Base-by-base conservation (phyloP, 92 coral and sea anemone genomes). In the Parazoanthus atlanticus region DNA sequence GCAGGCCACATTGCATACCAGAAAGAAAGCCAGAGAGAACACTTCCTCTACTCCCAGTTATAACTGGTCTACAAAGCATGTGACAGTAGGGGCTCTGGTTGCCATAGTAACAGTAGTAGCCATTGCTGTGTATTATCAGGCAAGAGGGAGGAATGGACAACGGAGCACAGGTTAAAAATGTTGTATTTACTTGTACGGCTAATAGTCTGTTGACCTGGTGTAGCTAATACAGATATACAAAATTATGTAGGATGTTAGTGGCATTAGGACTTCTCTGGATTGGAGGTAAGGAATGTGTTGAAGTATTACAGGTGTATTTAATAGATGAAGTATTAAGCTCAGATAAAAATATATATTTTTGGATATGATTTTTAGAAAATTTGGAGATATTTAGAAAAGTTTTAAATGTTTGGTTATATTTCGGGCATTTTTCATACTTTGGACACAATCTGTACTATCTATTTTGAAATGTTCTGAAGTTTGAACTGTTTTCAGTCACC, bases 1-100 rank as follows among this genome's bases (percentile, higher is more conserved):
- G 23, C 76, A 84, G 87, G 87, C 78, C 33, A 41, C 7, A 29
- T 32, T 84, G 41, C 87, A 49, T 16, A 64, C 67, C 34, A 70
- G 28, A 49, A 70, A 84, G 69, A 84, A 69, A 13, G 87, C 78
- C 78, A 84, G 46, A 12, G 64, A 84, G 40, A 31, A 46, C 15
- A 21, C 26, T 16, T 28, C 32, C 38, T 26, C 40, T 5, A 12
- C 46, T 41, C 31, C 77, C 58, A 70, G 67, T 16, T 17, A 11
- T 13, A 26, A 28, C 78, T 84, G 87, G 87, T 43, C 78, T 23
- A 28, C 16, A 46, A 84, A 40, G 67, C 78, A 46, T 26, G 38
- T 84, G 8, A 38, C 36, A 28, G 78, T 15, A 46, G 38, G 29
- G 1, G 38, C 11, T 43, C 1, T 69, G 47, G 65, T 84, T 46